Percentiles rank a stretch among this genome's conserved stretches.
Evolutionary conservation across 2,797 vertebrate species (phyloP).

Genomic region (Austrolebias charrua): DNA sequence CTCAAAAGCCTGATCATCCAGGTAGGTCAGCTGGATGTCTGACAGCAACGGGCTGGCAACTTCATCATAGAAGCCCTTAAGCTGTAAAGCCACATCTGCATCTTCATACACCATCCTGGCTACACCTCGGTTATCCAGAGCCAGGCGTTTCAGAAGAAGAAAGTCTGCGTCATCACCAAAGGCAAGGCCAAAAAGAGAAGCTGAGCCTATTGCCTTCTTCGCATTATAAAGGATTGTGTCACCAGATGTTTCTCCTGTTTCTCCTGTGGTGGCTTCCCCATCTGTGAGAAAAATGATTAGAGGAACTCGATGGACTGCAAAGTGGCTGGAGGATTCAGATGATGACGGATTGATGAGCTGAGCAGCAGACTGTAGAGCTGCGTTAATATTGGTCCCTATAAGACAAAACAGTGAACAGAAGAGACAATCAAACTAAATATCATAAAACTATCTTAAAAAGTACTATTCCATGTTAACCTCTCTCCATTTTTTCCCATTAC

Average conservation of each 20-base stretch:
- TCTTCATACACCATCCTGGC: conserved; percentile 85
- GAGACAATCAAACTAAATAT: background rate
- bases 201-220: conserved; percentile 69
- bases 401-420: conserved; percentile 2
- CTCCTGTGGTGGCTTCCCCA: conserved; percentile 84
- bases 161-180: conserved; percentile 88
- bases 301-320: conserved; percentile 71
- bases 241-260: conserved; percentile 80
- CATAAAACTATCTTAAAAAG: background rate
- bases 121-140: conserved; percentile 83
- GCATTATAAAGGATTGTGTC: conserved; percentile 82
- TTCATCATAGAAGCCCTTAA: conserved; percentile 86
- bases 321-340: conserved; percentile 33
- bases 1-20: conserved; percentile 78
- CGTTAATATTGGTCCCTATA: conserved; percentile 90
- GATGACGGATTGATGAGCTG: conserved; percentile 78
- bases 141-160: conserved; percentile 79
- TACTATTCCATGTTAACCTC: too few relatives aligned
- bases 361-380: conserved; percentile 83
- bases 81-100: conserved; percentile 80
- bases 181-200: conserved; percentile 84
- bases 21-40: conserved; percentile 83
- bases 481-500: too few relatives aligned
- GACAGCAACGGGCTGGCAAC: conserved; percentile 85
- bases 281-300: conserved; percentile 88